Evolutionary conservation across 2,113 vertebrate species (phyloP), one percentile per base, ranked within the genome.

Genomic region (Triplophysa siluroides): DNA sequence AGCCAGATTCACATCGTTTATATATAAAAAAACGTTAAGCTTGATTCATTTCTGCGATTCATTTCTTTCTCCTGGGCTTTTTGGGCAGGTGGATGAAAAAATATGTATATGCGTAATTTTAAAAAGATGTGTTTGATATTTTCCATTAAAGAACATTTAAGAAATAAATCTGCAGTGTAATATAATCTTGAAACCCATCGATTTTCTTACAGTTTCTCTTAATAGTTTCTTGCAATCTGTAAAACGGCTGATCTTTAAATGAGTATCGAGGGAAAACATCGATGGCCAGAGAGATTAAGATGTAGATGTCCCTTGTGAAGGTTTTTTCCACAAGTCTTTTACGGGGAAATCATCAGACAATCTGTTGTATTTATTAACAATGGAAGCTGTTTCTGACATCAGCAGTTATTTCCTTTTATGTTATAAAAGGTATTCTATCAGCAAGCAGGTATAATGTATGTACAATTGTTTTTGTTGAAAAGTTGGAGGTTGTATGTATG

Each of bases 391-490:
- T 16, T 75, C 21, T 62, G 72, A 75, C 41, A 75, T 45, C 72
- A 75, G 58, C 14, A n/a, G 33, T 24, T 62, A 60, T 61, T 74
- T 74, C 45, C 38, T 74, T 62, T 61, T 45, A 33, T 38, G n/a
- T 61, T 45, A 61, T 74, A 29, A 13, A 74, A 61, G 71, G 71
- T 74, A 74, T 76, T 64, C 43, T 64, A 23, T 33, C 38, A 76
- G 60, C 21, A 50, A 43, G 38, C 38, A 60, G 8, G 47, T 43
- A 76, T 50, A 54, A 54, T 12, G 47, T 50, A 63, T 9, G 16
- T 76, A 63, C 38, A 21, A 21, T 1, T 29, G 24, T 71, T 54
- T 3, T 56, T 52, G 56, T n/a, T 54, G 18, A 54, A 33, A 52
- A 13, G 24, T 54, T 3, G 26, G 26, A 29, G 26, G 26, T 29